Conservation (phyloP, 1,140 invertebrate genomes). For the Nephila pilipes region DNA sequence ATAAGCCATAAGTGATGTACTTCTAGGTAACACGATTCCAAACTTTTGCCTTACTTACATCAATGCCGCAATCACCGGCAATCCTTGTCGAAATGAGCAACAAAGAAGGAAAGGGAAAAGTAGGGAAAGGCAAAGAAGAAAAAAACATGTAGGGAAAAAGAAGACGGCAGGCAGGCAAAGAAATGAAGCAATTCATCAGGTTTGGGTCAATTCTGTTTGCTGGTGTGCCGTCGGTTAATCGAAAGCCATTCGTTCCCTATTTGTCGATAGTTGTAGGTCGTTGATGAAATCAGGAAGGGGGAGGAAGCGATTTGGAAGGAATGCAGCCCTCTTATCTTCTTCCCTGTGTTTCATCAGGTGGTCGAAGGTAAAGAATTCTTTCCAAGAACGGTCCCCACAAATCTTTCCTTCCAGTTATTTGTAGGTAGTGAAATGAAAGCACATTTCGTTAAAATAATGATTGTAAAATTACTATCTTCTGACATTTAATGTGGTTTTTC, state of each 20-base stretch:
- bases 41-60: background rate
- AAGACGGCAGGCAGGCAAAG: background rate
- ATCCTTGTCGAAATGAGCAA: constrained; percentile 38
- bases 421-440: background rate
- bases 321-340: background rate
- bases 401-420: background rate
- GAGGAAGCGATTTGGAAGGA: constrained; percentile 18
- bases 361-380: constrained; percentile 11
- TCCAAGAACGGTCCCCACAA: background rate
- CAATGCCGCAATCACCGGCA: background rate
- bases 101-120: constrained; percentile 1
- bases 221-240: constrained; percentile 38
- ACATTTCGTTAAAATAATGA: background rate
- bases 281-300: constrained; percentile 47
- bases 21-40: background rate
- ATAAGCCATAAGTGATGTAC: background rate
- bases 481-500: too few relatives aligned
- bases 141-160: background rate
- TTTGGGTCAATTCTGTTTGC: constrained; percentile 72
- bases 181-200: constrained; percentile 64
- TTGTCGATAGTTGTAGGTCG: constrained; percentile 55
- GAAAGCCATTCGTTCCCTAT: constrained; percentile 65
- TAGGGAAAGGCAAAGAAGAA: background rate
- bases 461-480: too few relatives aligned
- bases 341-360: background rate